Evolutionary conservation across 2,888 invertebrate genomes (phyloP), one percentile per base, ranked within the genome.

Genomic region (Mesodorylaimus sp.): DNA sequence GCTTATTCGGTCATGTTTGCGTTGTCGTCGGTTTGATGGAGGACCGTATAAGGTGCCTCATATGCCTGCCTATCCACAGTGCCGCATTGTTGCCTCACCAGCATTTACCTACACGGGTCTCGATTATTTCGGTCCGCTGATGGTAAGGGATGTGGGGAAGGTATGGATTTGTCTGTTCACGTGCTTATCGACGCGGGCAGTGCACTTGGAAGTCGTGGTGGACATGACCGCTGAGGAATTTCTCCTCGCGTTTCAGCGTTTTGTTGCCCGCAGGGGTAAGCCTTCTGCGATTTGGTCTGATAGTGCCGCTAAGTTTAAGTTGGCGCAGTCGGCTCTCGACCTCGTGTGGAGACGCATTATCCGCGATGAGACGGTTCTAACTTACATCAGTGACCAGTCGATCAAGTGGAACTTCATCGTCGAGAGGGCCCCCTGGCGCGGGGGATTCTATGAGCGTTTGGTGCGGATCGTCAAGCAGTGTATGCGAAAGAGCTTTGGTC

Each of bases 371-470:
- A 32, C 13, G 7, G 32, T 57, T n/a, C n/a, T 39, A 21, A 32
- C 39, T 3, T 43, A 47, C 5, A 36, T n/a, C 43, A 41, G 48
- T 19, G 24, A 41, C 2, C 16, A 55, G 28, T 43, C 43, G 23
- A 60, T 61, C 32, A n/a, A 50, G 1, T 62, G 62, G 61, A 54
- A 53, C 16, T 70, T 69, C 52, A 70, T 64, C 46, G 63, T 66
- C 2, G 67, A 66, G 2, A 54, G 59, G 0, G 64, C 68, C 2
- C 56, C 68, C 1, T 71, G 70, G 69, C 66, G 66, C 67, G 68
- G 69, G 45, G 69, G 70, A 41, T 66, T 63, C 55, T 71, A 66
- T 60, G 69, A 71, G 55, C 55, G 68, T 21, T 53, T 71, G 2
- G 58, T 70, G 10, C 59, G 64, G 7, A 46, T 65, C 3, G 36